Evolutionary conservation across 2,113 vertebrate genomes (phyloP), one percentile per base, ranked within the genome.

Genomic region (Microcebus murinus): DNA sequence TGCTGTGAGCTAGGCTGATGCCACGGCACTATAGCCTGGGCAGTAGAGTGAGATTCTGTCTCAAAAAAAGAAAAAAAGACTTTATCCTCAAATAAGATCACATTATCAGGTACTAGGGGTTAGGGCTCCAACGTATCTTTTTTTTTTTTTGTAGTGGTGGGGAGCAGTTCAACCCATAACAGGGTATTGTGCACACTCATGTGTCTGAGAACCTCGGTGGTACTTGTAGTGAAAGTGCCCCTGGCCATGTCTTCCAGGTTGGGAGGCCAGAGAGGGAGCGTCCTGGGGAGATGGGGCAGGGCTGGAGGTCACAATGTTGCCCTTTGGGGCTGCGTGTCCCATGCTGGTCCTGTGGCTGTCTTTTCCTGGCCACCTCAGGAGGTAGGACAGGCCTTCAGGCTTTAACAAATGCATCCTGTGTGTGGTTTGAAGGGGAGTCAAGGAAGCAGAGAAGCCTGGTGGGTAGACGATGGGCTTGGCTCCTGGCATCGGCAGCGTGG

Each of bases 101-200:
- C 23, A 8, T 23, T 67, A 15, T 25, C 52, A 90, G 31, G 45
- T 65, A 15, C 9, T 59, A 2, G n/a, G 71, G 48, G 34, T 65
- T 65, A 48, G 52, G 48, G 55, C 18, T 81, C 2, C 29, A 80
- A 20, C 36, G 5, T 57, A 20, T 34, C 36, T 59, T 70, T 71
- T 36, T 17, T 7, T 31, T 45, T 45, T 45, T 45, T 45, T 45
- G 8, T 45, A 45, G 45, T 45, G 48, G 3, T 15, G 39, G 20
- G 4, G 1, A 27, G 39, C 10, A 76, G 0, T 73, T 48, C 29
- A 52, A 8, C 21, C 27, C 67, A 14, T 52, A n/a, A 13, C 6
- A 9, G 3, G 23, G 20, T 50, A 3, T 36, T 45, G n/a, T 31
- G 17, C 6, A 1, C 9, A 2, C 18, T 6, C 1, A 1, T 68